These are phyloP conservation scores for Botia almorhae DNA, from an alignment of 2,797 vertebrate genomes.

Conservation along the genomic window DNA sequence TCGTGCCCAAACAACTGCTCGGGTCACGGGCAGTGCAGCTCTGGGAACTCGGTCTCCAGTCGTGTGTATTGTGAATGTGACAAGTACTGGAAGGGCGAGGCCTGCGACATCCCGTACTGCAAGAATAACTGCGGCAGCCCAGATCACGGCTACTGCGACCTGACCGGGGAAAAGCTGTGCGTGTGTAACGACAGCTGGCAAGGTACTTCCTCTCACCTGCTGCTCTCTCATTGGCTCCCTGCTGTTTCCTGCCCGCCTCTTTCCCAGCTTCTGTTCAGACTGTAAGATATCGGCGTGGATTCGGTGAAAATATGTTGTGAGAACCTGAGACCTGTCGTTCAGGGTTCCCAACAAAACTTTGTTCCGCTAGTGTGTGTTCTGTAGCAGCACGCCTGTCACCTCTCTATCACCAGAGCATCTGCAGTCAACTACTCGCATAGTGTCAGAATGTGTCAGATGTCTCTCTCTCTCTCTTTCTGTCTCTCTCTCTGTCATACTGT, in stretches of 20 bases:
- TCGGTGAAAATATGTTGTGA: neutral
- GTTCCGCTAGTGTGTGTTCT: constrained; percentile 48
- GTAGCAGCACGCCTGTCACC: constrained; percentile 5
- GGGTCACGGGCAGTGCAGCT: constrained; percentile 93
- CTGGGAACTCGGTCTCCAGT: constrained; percentile 86
- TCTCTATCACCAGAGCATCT: constrained; percentile 31
- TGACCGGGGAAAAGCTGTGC: constrained; percentile 95
- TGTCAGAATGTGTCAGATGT: constrained; percentile 25
- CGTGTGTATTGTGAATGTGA: constrained; percentile 96
- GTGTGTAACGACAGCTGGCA: constrained; percentile 99
- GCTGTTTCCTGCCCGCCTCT: constrained; percentile 15
- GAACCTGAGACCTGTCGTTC: too few species aligned
- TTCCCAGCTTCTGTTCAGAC: neutral
- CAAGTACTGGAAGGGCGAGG: constrained; percentile 98
- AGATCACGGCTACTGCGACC: constrained; percentile 95
- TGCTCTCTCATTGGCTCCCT: neutral
- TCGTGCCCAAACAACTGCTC: constrained; percentile 98
- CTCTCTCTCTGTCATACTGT: too few species aligned
- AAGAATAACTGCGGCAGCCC: constrained; percentile 97
- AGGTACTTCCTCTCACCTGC: constrained; percentile 75
- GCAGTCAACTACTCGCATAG: neutral
- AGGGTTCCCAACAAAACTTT: neutral
- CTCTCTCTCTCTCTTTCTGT: neutral
- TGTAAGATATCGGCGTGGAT: neutral
- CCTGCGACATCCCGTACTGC: constrained; percentile 96